phyloP scores from a whole-genome alignment of 2,797 vertebrate genomes.

The Anguilla pacifica region DNA sequence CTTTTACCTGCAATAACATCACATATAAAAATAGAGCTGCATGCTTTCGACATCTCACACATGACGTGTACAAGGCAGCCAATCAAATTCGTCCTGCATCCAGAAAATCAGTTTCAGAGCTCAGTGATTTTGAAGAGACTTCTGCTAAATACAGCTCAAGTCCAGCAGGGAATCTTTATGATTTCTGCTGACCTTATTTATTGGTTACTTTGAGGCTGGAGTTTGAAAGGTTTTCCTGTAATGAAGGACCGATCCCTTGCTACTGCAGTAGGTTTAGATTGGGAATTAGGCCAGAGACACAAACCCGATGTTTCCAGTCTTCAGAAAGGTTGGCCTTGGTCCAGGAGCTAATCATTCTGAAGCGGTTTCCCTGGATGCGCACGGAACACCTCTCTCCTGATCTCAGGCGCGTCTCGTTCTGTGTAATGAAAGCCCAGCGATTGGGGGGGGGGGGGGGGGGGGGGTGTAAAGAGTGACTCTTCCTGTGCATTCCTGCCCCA shows the following conservation, averaged over 20 bases:
- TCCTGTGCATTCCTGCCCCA: background rate
- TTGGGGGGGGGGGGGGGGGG: background rate
- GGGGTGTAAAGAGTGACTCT: background rate
- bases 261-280: background rate
- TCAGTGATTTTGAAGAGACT: background rate
- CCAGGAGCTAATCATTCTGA: background rate
- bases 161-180: background rate
- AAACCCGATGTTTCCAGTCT: background rate
- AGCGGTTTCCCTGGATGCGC: background rate
- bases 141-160: background rate
- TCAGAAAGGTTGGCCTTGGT: background rate
- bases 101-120: background rate
- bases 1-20: background rate
- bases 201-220: background rate
- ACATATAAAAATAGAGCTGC: background rate
- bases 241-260: background rate
- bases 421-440: background rate
- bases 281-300: background rate
- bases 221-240: background rate
- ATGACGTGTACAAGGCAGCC: background rate
- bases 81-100: background rate
- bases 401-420: background rate
- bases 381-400: background rate
- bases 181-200: background rate
- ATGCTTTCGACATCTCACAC: background rate